A percentile compares a stretch with the other conserved stretches of the same genome.
Conservation (phyloP, 2,797 vertebrate genomes). For the Cheirogaleus major region DNA sequence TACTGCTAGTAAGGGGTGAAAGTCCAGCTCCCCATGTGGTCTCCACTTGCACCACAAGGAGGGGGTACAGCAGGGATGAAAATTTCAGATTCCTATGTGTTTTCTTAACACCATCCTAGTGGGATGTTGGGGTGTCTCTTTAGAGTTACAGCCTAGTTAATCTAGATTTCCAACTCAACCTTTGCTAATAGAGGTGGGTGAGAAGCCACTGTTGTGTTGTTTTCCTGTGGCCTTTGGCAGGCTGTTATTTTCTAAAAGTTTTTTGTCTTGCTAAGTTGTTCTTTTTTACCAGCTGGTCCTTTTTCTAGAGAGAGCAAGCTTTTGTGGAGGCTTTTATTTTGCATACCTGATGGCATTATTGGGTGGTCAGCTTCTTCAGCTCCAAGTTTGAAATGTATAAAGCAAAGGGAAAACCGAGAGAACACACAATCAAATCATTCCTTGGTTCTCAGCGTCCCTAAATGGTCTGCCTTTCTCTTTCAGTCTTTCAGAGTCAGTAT, state of each 20-base stretch:
- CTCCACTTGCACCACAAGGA: background rate
- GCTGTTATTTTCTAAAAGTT: background rate
- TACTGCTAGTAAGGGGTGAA: rapidly evolving
- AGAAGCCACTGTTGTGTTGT: background rate
- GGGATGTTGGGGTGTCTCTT: background rate
- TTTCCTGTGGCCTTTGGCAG: background rate
- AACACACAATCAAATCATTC: background rate
- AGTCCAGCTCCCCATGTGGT: background rate
- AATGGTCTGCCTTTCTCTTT: background rate
- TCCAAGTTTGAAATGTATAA: background rate
- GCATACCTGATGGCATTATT: background rate
- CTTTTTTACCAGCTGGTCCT: background rate
- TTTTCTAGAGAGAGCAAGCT: background rate
- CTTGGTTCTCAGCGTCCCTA: rapidly evolving
- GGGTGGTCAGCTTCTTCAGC: background rate
- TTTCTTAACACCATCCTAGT: background rate
- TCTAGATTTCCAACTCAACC: background rate
- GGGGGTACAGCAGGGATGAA: background rate
- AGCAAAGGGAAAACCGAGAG: background rate
- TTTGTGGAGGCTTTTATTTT: background rate
- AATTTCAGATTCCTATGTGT: rapidly evolving
- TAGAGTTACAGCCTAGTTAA: background rate
- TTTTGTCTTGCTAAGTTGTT: background rate
- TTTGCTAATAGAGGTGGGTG: background rate
- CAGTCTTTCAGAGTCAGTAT: background rate